Percentiles rank a stretch among this genome's conserved stretches.
Evolutionary conservation across 2,113 vertebrate species (phyloP).

Genomic region (Lates calcarifer): DNA sequence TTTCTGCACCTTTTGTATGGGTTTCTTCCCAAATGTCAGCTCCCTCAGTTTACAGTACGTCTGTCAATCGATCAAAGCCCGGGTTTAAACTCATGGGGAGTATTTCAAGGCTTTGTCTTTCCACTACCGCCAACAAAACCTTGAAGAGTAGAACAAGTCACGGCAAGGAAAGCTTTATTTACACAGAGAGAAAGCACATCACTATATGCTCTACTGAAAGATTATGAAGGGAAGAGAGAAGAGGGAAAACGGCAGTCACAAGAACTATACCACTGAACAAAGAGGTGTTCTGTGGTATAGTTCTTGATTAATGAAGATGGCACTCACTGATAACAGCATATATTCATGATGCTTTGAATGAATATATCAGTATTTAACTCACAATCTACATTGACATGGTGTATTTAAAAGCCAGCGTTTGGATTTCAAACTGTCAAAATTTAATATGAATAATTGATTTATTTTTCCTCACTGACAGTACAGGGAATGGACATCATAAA

Average conservation of each 20-base stretch:
- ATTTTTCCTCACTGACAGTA: constrained; percentile 5
- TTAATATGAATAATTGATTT: constrained; percentile 43
- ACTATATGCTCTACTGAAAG: background rate
- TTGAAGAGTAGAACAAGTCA: background rate
- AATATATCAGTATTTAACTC: background rate
- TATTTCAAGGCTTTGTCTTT: background rate
- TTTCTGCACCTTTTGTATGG: background rate
- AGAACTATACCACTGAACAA: background rate
- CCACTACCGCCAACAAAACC: background rate
- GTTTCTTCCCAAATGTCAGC: constrained; percentile 1
- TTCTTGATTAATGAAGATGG: background rate
- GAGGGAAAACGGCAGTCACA: no score
- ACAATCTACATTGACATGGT: background rate
- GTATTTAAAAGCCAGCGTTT: background rate
- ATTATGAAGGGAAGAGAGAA: background rate
- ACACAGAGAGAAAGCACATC: background rate
- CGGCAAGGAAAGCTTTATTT: background rate
- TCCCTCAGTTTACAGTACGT: background rate
- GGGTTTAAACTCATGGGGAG: no score
- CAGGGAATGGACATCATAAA: constrained; percentile 33
- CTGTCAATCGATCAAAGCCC: background rate
- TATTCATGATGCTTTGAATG: background rate
- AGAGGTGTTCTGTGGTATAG: background rate
- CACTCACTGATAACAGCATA: background rate
- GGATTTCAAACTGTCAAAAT: constrained; percentile 1